Evolutionary conservation across 2,888 invertebrate genomes (phyloP), one percentile per base, ranked within the genome.

Genomic region (Cetonia aurata): DNA sequence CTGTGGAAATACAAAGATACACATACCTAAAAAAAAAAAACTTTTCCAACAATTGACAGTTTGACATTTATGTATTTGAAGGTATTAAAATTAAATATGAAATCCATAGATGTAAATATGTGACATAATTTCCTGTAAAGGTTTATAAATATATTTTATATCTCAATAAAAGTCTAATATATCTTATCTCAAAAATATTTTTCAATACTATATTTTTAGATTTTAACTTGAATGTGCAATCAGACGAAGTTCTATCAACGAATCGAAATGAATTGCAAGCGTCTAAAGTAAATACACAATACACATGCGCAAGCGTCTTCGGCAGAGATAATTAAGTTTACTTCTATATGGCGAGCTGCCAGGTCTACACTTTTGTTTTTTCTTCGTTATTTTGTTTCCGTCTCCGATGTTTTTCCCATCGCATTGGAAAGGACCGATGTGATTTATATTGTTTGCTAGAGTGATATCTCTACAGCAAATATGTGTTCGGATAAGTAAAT

Each of bases 281-380:
- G 17, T 17, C 37, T 15, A 41, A 41, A 41, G 17, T 41, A 56
- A 41, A 56, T 56, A 56, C 56, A 4, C 56, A 37, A 13, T 37
- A 56, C 56, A 15, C 13, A 13, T 37, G 12, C 56, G 17, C 56
- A 37, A 25, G 25, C 56, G 13, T 41, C 62, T 15, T 48, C 33
- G 50, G 15, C 25, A 48, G 31, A 62, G 48, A 62, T 37, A 48
- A 62, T 62, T 62, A 62, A 62, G 48, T 62, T 62, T 62, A 33
- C 62, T 62, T 31, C 62, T 62, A 48, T 48, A 33, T 33, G 48
- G 62, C 13, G 37, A 56, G 56, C 33, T 53, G 25, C 13, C n/a
- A 8, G 10, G n/a, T 53, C 53, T 31, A 9, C 15, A 41, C 17
- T 9, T 37, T 9, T 37, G 12, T 15, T 56, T 56, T 37, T 56